Conservation (phyloP, 2,797 vertebrate genomes). For the Notolepis coatsorum region DNA sequence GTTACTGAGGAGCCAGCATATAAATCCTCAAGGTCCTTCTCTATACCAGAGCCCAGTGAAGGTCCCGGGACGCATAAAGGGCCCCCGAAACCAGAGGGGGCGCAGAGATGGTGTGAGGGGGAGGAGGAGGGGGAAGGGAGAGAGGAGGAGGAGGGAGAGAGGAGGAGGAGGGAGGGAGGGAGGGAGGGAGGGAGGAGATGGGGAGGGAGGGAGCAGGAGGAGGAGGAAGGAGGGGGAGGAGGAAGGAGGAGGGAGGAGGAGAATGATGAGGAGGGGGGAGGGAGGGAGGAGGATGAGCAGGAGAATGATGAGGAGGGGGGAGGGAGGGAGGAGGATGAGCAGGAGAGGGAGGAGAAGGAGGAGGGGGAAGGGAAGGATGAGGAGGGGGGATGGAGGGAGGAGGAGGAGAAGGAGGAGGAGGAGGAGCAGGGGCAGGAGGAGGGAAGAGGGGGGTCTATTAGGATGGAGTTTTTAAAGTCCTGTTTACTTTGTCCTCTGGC, state of each 20-base stretch:
- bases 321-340: conserved; percentile 63
- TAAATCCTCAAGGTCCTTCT: conserved; percentile 84
- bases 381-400: conserved; percentile 64
- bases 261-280: conserved; percentile 73
- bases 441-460: conserved; percentile 44
- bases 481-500: conserved; percentile 98
- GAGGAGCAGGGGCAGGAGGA: too few species aligned
- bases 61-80: conserved; percentile 75
- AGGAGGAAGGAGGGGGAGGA: conserved; percentile 43
- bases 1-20: conserved; percentile 82
- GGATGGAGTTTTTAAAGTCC: conserved; percentile 79
- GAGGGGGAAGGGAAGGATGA: conserved; percentile 60
- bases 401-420: conserved; percentile 40
- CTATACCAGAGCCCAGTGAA: conserved; percentile 78
- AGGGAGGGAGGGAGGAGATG: conserved; percentile 26
- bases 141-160: conserved; percentile 26
- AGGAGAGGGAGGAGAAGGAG: conserved; percentile 58
- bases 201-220: too few species aligned
- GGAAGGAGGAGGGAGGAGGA: conserved; percentile 35
- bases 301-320: conserved; percentile 44
- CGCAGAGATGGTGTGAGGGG: conserved; percentile 59
- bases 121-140: conserved; percentile 36
- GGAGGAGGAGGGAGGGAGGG: too few species aligned
- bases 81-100: conserved; percentile 74
- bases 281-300: conserved; percentile 51